phyloP scores from a whole-genome alignment of 2,888 invertebrate genomes.

The Drosophila neutralis region DNA sequence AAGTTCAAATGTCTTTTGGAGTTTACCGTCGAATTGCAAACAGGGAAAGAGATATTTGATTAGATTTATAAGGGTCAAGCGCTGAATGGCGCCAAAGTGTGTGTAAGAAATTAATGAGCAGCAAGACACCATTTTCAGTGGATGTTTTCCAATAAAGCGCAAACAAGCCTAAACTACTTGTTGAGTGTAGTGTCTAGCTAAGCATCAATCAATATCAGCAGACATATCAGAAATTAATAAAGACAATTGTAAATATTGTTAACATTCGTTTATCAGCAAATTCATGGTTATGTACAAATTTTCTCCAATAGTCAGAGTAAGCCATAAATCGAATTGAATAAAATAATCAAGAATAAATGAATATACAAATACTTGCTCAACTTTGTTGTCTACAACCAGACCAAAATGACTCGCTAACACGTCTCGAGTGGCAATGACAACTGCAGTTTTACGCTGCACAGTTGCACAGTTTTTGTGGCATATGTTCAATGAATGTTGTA shows the following conservation, averaged over 20 bases:
- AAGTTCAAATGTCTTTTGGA: constrained; percentile 3
- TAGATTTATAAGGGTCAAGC: background rate
- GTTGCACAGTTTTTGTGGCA: background rate
- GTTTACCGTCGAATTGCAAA: background rate
- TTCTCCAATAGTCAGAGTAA: background rate
- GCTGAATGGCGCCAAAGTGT: background rate
- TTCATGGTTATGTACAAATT: background rate
- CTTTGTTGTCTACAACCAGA: background rate
- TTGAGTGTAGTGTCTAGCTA: background rate
- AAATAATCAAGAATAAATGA: background rate
- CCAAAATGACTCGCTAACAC: constrained; percentile 19
- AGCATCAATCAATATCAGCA: background rate
- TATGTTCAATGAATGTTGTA: background rate
- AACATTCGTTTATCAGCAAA: background rate
- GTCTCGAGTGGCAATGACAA: constrained; percentile 34
- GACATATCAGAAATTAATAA: background rate
- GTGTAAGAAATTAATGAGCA: background rate
- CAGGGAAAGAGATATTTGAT: background rate
- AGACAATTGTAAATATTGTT: background rate
- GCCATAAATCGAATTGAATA: background rate
- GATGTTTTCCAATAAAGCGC: background rate
- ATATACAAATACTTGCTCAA: background rate
- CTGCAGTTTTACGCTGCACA: constrained; percentile 20
- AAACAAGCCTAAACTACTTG: background rate
- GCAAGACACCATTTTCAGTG: background rate